Conservation (phyloP, 2,888 invertebrate genomes). For the Lissonota sp. region DNA sequence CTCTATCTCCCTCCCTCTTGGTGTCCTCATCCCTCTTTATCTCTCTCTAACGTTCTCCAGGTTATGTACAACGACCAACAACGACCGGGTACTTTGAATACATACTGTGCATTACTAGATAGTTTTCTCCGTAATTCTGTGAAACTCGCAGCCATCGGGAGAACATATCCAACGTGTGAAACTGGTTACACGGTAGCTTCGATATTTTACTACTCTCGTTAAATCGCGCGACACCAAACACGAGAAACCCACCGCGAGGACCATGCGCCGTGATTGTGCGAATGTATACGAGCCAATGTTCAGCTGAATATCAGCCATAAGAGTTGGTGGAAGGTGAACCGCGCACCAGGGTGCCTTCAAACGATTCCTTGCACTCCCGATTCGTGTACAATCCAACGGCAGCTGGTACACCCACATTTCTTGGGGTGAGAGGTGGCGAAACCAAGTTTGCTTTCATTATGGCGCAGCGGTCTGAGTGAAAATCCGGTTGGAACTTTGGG, state of each 20-base stretch:
- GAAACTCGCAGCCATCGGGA: slow-evolving; percentile 19
- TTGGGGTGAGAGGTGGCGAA: slow-evolving; percentile 9
- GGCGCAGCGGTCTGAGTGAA: slow-evolving; percentile 47
- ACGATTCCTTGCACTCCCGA: too few relatives aligned
- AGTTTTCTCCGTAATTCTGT: slow-evolving; percentile 5
- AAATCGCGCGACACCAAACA: slow-evolving; percentile 65
- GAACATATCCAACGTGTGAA: slow-evolving; percentile 51
- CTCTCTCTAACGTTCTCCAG: slow-evolving; percentile 3
- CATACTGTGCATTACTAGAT: too few relatives aligned
- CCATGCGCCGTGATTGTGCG: background rate
- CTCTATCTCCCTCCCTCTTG: background rate
- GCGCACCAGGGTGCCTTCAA: too few relatives aligned
- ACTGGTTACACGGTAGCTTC: slow-evolving; percentile 68
- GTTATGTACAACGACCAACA: too few relatives aligned
- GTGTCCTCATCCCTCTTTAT: background rate
- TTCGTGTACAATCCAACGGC: too few relatives aligned
- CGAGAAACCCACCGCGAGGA: slow-evolving; percentile 11
- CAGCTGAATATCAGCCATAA: too few relatives aligned
- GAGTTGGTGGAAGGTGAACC: too few relatives aligned
- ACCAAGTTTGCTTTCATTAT: slow-evolving; percentile 50
- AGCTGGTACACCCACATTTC: too few relatives aligned
- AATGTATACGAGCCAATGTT: too few relatives aligned
- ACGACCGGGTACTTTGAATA: too few relatives aligned
- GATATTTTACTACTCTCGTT: slow-evolving; percentile 67
- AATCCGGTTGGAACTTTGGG: slow-evolving; percentile 56